A percentile compares a stretch with the other conserved stretches of the same genome.
These are phyloP conservation scores for Pavo muticus DNA, from an alignment of 2,113 vertebrate species.

Conservation along the genomic window DNA sequence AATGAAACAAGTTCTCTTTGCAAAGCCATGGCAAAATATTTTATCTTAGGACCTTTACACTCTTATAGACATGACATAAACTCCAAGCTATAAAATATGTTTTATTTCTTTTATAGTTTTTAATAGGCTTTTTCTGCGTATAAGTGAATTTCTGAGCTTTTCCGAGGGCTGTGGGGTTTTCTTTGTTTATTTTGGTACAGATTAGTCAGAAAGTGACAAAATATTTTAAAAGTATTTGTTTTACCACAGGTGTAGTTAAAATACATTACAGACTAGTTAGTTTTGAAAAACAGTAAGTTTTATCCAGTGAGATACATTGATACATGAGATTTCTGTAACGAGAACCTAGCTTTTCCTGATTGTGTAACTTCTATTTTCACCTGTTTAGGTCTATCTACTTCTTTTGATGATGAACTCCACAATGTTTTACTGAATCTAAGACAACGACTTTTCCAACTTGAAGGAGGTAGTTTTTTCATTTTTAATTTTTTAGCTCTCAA, in stretches of 20 bases:
- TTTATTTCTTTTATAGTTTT: neutral
- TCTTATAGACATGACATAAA: neutral
- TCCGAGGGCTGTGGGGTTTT: neutral
- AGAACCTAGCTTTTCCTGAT: neutral
- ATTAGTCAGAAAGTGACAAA: neutral
- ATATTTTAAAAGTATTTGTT: neutral
- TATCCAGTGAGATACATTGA: neutral
- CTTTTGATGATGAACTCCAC: neutral
- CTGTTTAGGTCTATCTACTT: neutral
- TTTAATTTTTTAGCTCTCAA: neutral
- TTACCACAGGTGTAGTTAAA: neutral
- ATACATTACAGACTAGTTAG: rapidly evolving
- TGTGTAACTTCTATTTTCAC: neutral
- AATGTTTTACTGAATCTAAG: neutral
- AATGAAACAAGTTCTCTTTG: neutral
- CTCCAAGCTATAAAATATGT: neutral
- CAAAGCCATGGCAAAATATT: neutral
- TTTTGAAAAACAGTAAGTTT: neutral
- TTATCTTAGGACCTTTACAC: neutral
- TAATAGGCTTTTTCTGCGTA: neutral
- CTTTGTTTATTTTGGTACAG: neutral
- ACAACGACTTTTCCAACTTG: neutral
- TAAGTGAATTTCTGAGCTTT: neutral
- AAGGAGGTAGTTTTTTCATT: conserved; percentile 19
- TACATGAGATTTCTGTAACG: neutral